These are phyloP conservation scores for Tiphia femorata DNA, from an alignment of 2,888 invertebrate genomes.

Conservation along the genomic window DNA sequence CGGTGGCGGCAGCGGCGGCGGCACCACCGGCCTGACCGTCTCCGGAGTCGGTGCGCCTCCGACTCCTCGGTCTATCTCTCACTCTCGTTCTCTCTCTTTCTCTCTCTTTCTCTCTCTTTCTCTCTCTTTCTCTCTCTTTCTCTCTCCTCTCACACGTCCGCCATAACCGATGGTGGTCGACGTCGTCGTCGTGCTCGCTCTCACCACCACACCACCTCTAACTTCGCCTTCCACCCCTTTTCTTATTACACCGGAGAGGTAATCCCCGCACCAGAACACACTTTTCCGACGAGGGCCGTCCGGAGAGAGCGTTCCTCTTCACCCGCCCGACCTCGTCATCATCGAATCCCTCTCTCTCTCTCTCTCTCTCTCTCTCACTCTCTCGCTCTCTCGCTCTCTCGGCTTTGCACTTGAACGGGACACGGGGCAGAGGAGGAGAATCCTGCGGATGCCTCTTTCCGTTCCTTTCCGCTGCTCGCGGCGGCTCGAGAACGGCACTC, in stretches of 20 bases:
- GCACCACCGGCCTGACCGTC: too few species aligned
- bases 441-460: too few species aligned
- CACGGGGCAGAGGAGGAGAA: too few species aligned
- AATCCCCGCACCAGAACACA: background rate
- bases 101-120: too few species aligned
- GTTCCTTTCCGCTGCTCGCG: too few species aligned
- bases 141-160: background rate
- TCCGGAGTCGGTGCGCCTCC: too few species aligned
- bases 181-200: background rate
- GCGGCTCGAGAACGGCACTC: too few species aligned
- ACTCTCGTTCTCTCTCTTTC: background rate
- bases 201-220: background rate
- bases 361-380: background rate
- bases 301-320: too few species aligned
- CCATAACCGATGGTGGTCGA: background rate
- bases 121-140: background rate
- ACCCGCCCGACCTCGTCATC: too few species aligned
- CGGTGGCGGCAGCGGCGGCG: background rate
- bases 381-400: background rate
- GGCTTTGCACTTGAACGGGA: background rate
- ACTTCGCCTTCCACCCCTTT: conserved; percentile 6
- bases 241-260: background rate
- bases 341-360: conserved; percentile 9
- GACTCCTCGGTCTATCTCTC: too few species aligned
- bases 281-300: too few species aligned